These are phyloP conservation scores for Oostethus manadensis DNA, from an alignment of 2,113 vertebrate genomes.

Conservation along the genomic window DNA sequence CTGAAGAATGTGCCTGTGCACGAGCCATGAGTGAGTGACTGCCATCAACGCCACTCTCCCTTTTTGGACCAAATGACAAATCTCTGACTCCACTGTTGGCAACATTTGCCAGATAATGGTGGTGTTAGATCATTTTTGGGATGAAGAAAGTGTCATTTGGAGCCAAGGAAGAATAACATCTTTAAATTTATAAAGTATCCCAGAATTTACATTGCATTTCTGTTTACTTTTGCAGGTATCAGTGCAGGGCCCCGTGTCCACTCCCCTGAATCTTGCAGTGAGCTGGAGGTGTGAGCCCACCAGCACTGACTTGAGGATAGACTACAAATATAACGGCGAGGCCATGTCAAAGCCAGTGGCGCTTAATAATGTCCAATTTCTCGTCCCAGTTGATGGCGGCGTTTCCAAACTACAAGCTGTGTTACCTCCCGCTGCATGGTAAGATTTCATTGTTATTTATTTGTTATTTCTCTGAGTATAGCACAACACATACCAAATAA, in stretches of 20 bases:
- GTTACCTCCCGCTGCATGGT: conserved; percentile 95
- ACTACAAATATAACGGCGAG: conserved; percentile 96
- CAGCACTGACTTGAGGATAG: conserved; percentile 94
- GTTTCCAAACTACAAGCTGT: conserved; percentile 93
- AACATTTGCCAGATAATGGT: too few relatives aligned
- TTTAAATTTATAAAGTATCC: neutral
- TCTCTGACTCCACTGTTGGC: too few relatives aligned
- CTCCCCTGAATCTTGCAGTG: conserved; percentile 91
- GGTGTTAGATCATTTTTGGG: too few relatives aligned
- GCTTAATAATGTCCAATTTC: conserved; percentile 97
- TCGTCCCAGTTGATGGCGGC: conserved; percentile 88
- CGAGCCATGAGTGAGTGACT: too few relatives aligned
- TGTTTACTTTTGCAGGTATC: conserved; percentile 76
- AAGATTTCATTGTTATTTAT: conserved; percentile 12
- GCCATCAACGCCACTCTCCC: too few relatives aligned
- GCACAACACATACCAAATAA: neutral
- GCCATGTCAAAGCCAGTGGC: conserved; percentile 86
- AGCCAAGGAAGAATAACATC: too few relatives aligned
- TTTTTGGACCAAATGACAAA: too few relatives aligned
- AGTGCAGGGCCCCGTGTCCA: conserved; percentile 86
- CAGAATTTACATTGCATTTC: neutral
- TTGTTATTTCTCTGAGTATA: neutral
- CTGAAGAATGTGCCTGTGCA: too few relatives aligned
- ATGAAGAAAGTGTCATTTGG: too few relatives aligned
- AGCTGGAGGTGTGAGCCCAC: conserved; percentile 91